Conservation (phyloP, 2,797 vertebrate species). For the Odontamblyopus rebecca region DNA sequence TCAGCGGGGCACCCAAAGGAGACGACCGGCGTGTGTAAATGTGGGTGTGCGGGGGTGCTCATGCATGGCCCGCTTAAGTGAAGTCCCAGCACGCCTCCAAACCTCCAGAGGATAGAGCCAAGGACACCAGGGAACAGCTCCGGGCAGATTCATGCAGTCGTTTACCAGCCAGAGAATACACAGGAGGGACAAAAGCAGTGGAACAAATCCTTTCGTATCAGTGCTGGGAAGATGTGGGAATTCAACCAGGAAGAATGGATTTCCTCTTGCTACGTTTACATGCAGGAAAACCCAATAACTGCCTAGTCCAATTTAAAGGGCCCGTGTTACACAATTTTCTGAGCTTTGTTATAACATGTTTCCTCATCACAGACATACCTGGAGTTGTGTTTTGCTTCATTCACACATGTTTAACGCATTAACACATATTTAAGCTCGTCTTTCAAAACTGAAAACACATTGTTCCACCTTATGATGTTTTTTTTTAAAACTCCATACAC, state of each 20-base stretch:
- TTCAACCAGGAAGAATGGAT: background rate
- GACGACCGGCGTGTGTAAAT: constrained; percentile 21
- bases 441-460: too few relatives aligned
- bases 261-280: background rate
- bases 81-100: constrained; percentile 57
- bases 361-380: too few relatives aligned
- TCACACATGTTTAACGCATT: too few relatives aligned
- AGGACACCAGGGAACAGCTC: constrained; percentile 51
- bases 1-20: constrained; percentile 28
- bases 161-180: constrained; percentile 3
- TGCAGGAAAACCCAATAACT: too few relatives aligned
- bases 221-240: background rate
- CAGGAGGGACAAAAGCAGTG: background rate
- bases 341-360: too few relatives aligned
- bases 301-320: too few relatives aligned
- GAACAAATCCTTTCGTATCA: background rate
- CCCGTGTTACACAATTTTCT: too few relatives aligned
- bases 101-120: constrained; percentile 45
- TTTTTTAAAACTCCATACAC: too few relatives aligned
- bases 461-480: too few relatives aligned
- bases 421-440: too few relatives aligned
- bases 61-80: constrained; percentile 41
- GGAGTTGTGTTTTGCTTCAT: too few relatives aligned
- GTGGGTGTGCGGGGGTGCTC: constrained; percentile 30
- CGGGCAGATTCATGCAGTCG: constrained; percentile 42